Evolutionary conservation across 2,797 vertebrate species (phyloP), one percentile per base, ranked within the genome.

Genomic region (Myotis myotis): DNA sequence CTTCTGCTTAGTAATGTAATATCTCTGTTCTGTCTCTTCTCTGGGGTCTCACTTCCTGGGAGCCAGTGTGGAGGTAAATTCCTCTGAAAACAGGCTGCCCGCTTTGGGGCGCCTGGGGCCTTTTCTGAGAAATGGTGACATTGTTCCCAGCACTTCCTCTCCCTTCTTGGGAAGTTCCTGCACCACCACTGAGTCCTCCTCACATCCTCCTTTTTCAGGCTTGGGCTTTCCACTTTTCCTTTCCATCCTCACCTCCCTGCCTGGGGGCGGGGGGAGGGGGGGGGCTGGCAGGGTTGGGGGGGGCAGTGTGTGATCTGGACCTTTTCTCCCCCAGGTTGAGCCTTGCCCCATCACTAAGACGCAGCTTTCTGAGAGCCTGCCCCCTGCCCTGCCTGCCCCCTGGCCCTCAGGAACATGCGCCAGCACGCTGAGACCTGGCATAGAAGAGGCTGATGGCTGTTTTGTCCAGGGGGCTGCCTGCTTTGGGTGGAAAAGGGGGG

Each of bases 51-150:
- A 62, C 66, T 96, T 95, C 96, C 89, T 81, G 33, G 64, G 91
- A 97, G 30, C 30, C 19, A 22, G 51, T 49, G 44, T 86, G 92
- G 51, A 95, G 78, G 74, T 95, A 72, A 94, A 94, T 96, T 97
- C 74, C 93, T 93, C 87, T 91, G 82, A 97, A 97, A 81, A 76
- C 75, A 36, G 51, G 53, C 87, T 23, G 76, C n/a, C 49, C 9
- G 25, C 8, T 51, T 68, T 71, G 93, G 96, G 86, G 96, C 92
- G 96, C 94, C 71, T 96, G 94, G 1, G 72, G 22, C 22, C 49
- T 81, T 81, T 97, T 97, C 97, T 97, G 75, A 97, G 97, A 97
- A 97, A 80, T 11, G 41, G 57, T 72, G 84, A 88, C 82, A 23
- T 66, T 85, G 82, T 75, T 62, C 71, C 74, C 38, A 70, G 38